A percentile compares a stretch with the other conserved stretches of the same genome.
phyloP scores from a whole-genome alignment of 2,888 invertebrate genomes.

The Athrips mouffetella region DNA sequence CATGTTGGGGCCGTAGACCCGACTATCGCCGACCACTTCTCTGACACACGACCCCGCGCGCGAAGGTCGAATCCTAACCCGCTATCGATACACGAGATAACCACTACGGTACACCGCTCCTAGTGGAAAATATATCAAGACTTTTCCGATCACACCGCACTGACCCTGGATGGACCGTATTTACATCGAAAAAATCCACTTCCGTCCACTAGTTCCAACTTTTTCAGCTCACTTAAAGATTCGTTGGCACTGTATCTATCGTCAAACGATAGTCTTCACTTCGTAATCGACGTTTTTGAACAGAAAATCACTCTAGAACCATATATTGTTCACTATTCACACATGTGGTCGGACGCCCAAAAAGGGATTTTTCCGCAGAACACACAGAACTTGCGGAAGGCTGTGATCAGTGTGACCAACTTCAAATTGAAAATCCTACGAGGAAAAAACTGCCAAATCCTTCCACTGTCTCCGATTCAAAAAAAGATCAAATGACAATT shows the following conservation, averaged over 20 bases:
- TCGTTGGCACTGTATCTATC: slow-evolving; percentile 55
- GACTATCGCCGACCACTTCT: slow-evolving; percentile 55
- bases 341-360: slow-evolving; percentile 84
- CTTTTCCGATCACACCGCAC: slow-evolving; percentile 67
- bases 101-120: slow-evolving; percentile 43
- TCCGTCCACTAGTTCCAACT: slow-evolving; percentile 65
- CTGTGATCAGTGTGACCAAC: too few species aligned
- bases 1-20: slow-evolving; percentile 69
- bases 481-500: too few species aligned
- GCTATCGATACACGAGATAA: slow-evolving; percentile 32
- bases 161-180: slow-evolving; percentile 73
- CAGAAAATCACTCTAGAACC: slow-evolving; percentile 68
- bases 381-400: slow-evolving; percentile 76
- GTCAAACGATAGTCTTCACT: slow-evolving; percentile 51
- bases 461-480: too few species aligned
- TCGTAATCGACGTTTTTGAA: slow-evolving; percentile 48
- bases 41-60: slow-evolving; percentile 51
- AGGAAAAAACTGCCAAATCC: too few species aligned
- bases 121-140: slow-evolving; percentile 57
- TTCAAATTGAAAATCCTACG: too few species aligned
- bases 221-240: slow-evolving; percentile 58
- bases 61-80: slow-evolving; percentile 55
- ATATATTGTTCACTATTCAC: slow-evolving; percentile 76
- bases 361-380: slow-evolving; percentile 81
- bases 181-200: slow-evolving; percentile 77